These are phyloP conservation scores for Oryctolagus cuniculus DNA, from an alignment of 2,113 vertebrate species.

Conservation along the genomic window mOryCun1.1 NC_091452.1:26718001-26718500, in stretches of 20 bases:
- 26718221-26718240: not conserved
- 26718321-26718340: not conserved
- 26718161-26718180: not conserved
- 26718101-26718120: constrained; percentile 5
- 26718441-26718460: constrained; percentile 59
- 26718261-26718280: not conserved
- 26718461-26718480: constrained; percentile 33
- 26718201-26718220: not conserved
- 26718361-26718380: not conserved
- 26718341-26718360: not conserved
- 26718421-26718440: constrained; percentile 74
- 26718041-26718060: not conserved
- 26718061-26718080: not conserved
- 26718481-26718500: constrained; percentile 63
- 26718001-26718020: no score
- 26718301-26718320: not conserved
- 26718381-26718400: constrained; percentile 54
- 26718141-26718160: not conserved
- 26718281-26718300: not conserved
- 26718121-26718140: not conserved
- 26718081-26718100: not conserved
- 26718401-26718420: constrained; percentile 79
- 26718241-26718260: not conserved
- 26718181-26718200: not conserved
- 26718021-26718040: no score